A percentile compares a stretch with the other conserved stretches of the same genome.
phyloP scores from a whole-genome alignment of 1,140 invertebrate species.

The Cylas formicarius region DNA sequence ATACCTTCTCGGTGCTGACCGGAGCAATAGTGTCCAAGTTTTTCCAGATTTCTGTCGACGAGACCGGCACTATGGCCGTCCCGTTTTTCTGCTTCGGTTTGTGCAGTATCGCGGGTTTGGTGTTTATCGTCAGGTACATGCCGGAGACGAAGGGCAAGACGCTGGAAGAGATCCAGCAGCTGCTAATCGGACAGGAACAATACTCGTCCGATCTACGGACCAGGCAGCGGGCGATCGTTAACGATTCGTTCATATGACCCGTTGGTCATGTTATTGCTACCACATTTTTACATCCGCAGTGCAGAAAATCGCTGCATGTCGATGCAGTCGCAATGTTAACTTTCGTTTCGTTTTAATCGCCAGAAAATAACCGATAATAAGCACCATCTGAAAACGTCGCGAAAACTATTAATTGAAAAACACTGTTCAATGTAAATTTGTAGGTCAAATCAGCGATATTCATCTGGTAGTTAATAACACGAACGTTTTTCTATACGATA shows the following conservation, averaged over 20 bases:
- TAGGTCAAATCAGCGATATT: no score
- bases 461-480: no score
- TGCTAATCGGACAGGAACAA: conserved; percentile 25
- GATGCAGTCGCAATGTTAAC: no score
- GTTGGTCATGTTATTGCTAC: no score
- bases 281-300: no score
- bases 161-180: conserved; percentile 46
- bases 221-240: conserved; percentile 10
- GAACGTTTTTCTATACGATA: no score
- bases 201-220: conserved; percentile 10
- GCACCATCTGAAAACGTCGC: no score
- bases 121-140: conserved; percentile 56
- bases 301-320: no score
- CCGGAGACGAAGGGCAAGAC: conserved; percentile 80
- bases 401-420: no score
- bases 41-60: conserved; percentile 55
- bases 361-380: no score
- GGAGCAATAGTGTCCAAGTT: conserved; percentile 69
- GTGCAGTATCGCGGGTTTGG: conserved; percentile 52
- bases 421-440: no score
- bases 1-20: conserved; percentile 60
- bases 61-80: conserved; percentile 52
- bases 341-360: no score
- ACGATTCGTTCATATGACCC: conserved; percentile 3
- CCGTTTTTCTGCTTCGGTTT: conserved; percentile 67